A percentile compares a stretch with the other conserved stretches of the same genome.
These are phyloP conservation scores for Anguilla megastoma DNA, from an alignment of 2,797 vertebrate species.

Conservation along the genomic window DNA sequence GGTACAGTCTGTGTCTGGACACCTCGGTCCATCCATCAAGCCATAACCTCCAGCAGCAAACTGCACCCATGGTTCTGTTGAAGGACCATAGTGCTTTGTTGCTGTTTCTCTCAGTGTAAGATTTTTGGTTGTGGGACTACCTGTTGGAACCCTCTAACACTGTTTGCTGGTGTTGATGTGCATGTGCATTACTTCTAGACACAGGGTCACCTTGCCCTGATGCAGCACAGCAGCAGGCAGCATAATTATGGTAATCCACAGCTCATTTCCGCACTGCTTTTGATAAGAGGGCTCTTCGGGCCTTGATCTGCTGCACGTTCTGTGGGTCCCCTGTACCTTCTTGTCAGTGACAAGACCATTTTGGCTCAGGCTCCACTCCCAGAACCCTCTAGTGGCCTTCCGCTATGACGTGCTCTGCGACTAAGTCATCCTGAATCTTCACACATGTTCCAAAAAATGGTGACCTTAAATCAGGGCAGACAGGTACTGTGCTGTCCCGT, in stretches of 20 bases:
- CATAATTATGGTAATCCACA: conserved; percentile 63
- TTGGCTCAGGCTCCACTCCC: conserved; percentile 16
- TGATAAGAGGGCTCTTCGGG: conserved; percentile 31
- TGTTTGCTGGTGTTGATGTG: conserved; percentile 29
- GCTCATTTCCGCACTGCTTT: conserved; percentile 25
- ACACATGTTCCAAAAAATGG: neutral
- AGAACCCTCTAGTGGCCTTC: conserved; percentile 9
- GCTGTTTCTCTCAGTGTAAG: neutral
- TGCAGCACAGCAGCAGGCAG: conserved; percentile 50
- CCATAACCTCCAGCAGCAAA: neutral
- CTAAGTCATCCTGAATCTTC: conserved; percentile 22
- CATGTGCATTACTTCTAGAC: conserved; percentile 12
- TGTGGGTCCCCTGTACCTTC: neutral
- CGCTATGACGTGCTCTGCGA: neutral
- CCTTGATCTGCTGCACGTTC: conserved; percentile 21
- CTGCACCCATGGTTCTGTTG: neutral
- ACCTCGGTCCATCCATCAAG: neutral
- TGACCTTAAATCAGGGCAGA: conserved; percentile 29
- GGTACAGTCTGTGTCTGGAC: neutral
- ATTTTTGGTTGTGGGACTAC: neutral
- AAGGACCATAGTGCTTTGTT: neutral
- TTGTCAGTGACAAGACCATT: neutral
- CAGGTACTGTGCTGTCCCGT: neutral
- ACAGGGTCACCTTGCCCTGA: conserved; percentile 67
- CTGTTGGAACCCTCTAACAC: neutral